Percentiles rank a stretch among this genome's conserved stretches.
These are phyloP conservation scores for Chondrosia reniformis DNA, from an alignment of 37 sponge, comb jelly and placozoan species.

Conservation along the genomic window DNA sequence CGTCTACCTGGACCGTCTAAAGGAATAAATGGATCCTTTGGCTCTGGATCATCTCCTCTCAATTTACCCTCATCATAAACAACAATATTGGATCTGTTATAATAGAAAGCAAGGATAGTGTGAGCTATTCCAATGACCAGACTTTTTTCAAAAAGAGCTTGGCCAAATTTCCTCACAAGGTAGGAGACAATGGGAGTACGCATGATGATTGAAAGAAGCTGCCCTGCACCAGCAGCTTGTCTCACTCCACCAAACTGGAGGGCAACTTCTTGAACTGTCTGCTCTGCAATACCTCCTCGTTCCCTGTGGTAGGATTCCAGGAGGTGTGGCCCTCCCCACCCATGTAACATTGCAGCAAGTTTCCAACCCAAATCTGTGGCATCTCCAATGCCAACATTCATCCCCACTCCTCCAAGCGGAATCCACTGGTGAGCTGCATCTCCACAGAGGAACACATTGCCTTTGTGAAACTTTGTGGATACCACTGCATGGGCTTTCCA, in stretches of 20 bases:
- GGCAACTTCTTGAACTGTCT: constrained; percentile 10
- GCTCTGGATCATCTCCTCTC: constrained; percentile 40
- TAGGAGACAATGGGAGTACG: constrained; percentile 38
- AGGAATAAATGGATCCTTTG: constrained; percentile 18
- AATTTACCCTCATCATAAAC: constrained; percentile 41
- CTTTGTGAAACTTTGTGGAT: constrained; percentile 52
- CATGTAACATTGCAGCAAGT: constrained; percentile 55
- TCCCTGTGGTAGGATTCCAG: constrained; percentile 61
- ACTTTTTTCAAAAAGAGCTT: background rate
- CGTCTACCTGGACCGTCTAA: constrained; percentile 69
- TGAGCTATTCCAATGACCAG: background rate
- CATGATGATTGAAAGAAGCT: too few relatives aligned
- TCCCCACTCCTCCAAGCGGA: constrained; percentile 73
- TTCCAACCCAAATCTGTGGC: constrained; percentile 73
- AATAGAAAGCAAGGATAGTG: constrained; percentile 52
- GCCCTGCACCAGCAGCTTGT: background rate
- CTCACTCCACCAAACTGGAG: constrained; percentile 26
- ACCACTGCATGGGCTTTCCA: constrained; percentile 66
- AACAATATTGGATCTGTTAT: constrained; percentile 56
- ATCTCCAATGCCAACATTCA: constrained; percentile 76
- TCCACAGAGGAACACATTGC: constrained; percentile 63
- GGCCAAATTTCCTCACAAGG: background rate
- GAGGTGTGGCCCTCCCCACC: constrained; percentile 70
- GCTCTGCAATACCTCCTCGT: constrained; percentile 37
- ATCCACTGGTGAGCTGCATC: constrained; percentile 86